phyloP scores from a whole-genome alignment of 2,797 vertebrate species.

The Clarias platycephalus region DNA sequence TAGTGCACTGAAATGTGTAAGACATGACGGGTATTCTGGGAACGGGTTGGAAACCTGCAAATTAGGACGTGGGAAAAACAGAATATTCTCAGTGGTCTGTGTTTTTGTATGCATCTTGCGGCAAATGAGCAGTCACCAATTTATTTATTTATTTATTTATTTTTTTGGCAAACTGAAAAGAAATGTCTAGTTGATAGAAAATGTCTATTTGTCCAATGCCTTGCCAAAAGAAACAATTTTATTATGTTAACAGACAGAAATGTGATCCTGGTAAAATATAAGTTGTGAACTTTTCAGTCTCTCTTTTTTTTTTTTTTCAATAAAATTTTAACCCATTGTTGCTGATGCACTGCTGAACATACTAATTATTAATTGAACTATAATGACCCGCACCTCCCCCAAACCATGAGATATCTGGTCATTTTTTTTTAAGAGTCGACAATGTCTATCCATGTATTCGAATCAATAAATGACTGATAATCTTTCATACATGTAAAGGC shows the following conservation, averaged over 20 bases:
- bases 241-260: background rate
- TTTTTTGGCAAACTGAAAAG: background rate
- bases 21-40: background rate
- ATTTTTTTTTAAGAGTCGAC: background rate
- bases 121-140: background rate
- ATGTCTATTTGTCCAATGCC: background rate
- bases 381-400: too few relatives aligned
- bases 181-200: background rate
- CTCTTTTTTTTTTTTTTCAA: background rate
- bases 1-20: background rate
- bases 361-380: background rate
- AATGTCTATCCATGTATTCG: background rate
- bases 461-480: background rate
- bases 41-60: background rate
- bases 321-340: background rate
- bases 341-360: too few relatives aligned
- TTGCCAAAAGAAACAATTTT: background rate
- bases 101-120: background rate
- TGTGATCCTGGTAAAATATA: background rate
- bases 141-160: background rate
- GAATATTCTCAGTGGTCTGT: background rate
- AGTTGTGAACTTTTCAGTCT: background rate
- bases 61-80: too few relatives aligned
- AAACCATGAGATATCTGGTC: background rate
- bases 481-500: slow-evolving; percentile 14